A percentile compares a stretch with the other conserved stretches of the same genome.
These are phyloP conservation scores for Morpho helenor DNA, from an alignment of 2,888 invertebrate species.

Conservation along the genomic window DNA sequence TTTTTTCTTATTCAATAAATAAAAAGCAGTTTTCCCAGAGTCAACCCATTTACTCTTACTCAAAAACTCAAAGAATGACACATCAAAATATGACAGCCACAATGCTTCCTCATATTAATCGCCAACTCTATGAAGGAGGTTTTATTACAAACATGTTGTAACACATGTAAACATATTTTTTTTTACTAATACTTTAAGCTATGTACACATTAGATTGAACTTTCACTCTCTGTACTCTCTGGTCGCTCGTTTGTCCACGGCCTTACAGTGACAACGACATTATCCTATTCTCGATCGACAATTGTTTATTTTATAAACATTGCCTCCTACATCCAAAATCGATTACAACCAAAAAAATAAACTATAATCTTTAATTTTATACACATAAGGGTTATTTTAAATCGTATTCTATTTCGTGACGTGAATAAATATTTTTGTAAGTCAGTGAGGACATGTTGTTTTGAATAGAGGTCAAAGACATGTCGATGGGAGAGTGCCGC, in stretches of 20 bases:
- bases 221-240: conserved; percentile 27
- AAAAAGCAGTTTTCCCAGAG: no score
- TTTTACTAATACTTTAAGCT: no score
- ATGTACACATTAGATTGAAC: not conserved
- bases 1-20: no score
- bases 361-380: conserved; percentile 7
- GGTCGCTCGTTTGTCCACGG: conserved; percentile 50
- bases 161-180: no score
- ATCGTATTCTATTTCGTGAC: conserved; percentile 12
- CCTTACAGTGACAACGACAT: conserved; percentile 65
- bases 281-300: conserved; percentile 64
- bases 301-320: conserved; percentile 68
- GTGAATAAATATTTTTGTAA: conserved; percentile 26
- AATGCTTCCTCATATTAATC: no score
- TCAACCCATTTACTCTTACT: no score
- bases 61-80: no score
- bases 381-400: conserved; percentile 20
- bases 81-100: no score
- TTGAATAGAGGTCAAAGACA: conserved; percentile 64
- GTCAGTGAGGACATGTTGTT: conserved; percentile 52
- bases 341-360: not conserved
- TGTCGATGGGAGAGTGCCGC: conserved; percentile 33
- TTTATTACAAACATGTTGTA: no score
- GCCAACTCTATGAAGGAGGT: no score
- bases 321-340: conserved; percentile 26